phyloP scores from a whole-genome alignment of 2,113 vertebrate genomes.

The Connochaetes taurinus region DNA sequence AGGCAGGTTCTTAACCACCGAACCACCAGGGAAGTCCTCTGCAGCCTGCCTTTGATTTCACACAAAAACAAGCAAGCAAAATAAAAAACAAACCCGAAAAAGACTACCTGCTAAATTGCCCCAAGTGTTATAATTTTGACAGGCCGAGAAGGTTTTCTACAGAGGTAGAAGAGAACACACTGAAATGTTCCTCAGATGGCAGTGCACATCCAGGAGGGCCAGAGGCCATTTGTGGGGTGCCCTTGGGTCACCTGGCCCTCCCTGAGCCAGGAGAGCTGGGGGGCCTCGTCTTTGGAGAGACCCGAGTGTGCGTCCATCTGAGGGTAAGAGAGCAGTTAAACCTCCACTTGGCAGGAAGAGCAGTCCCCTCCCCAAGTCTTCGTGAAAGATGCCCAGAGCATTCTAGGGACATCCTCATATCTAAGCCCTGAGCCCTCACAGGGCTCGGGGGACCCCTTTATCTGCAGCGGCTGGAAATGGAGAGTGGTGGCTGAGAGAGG shows the following conservation, averaged over 20 bases:
- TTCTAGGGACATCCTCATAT: background rate
- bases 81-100: background rate
- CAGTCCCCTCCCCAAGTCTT: background rate
- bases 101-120: background rate
- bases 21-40: background rate
- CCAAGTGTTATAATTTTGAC: background rate
- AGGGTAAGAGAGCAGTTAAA: background rate
- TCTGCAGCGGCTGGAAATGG: background rate
- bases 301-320: background rate
- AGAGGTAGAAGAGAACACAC: background rate
- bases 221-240: background rate
- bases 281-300: background rate
- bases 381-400: background rate
- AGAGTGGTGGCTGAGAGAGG: background rate
- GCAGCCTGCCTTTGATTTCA: background rate
- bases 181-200: background rate
- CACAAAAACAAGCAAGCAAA: background rate
- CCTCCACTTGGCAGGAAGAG: background rate
- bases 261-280: background rate
- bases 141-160: background rate
- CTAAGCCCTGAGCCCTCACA: background rate
- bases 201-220: rapidly evolving
- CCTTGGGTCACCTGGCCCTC: background rate
- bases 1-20: background rate
- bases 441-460: background rate